A percentile compares a stretch with the other conserved stretches of the same genome.
phyloP scores from a whole-genome alignment of 2,113 vertebrate species.

The Edolisoma coerulescens region DNA sequence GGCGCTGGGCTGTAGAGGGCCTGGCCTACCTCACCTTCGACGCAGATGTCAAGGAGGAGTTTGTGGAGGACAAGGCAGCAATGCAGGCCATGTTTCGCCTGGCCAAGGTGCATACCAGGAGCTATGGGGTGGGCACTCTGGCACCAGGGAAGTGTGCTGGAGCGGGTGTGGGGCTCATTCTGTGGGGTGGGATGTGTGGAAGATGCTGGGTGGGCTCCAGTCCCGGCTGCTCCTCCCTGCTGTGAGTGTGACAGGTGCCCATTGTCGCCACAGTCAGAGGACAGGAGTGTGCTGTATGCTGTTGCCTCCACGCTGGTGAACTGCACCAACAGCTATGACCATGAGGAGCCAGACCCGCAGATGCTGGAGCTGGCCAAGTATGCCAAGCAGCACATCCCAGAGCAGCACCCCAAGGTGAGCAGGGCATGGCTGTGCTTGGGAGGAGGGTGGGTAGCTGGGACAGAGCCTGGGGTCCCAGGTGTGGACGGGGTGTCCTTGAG shows the following conservation, averaged over 20 bases:
- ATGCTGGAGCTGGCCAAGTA: slow-evolving; percentile 97
- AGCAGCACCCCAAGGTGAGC: slow-evolving; percentile 94
- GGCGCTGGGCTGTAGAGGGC: slow-evolving; percentile 95
- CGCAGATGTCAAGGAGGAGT: slow-evolving; percentile 94
- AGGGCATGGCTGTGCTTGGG: accelerated
- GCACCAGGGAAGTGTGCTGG: neutral
- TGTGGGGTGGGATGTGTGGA: too few species aligned
- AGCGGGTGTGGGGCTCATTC: neutral
- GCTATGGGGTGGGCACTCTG: neutral
- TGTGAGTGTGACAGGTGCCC: neutral
- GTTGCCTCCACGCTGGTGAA: slow-evolving; percentile 93
- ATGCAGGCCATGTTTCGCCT: slow-evolving; percentile 91
- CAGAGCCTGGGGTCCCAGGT: accelerated
- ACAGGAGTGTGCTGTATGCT: slow-evolving; percentile 91
- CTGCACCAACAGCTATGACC: slow-evolving; percentile 95
- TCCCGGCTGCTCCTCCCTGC: neutral
- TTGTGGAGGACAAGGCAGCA: slow-evolving; percentile 87
- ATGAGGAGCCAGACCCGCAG: slow-evolving; percentile 91
- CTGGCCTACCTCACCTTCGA: slow-evolving; percentile 97
- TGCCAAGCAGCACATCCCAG: slow-evolving; percentile 93
- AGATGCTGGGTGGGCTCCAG: neutral
- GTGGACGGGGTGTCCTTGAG: neutral
- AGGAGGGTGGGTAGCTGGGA: accelerated
- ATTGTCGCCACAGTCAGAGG: slow-evolving; percentile 78
- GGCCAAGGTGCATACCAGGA: slow-evolving; percentile 75